Evolutionary conservation across 2,113 vertebrate genomes (phyloP).

Genomic region (Sinocyclocheilus anophthalmus): DNA sequence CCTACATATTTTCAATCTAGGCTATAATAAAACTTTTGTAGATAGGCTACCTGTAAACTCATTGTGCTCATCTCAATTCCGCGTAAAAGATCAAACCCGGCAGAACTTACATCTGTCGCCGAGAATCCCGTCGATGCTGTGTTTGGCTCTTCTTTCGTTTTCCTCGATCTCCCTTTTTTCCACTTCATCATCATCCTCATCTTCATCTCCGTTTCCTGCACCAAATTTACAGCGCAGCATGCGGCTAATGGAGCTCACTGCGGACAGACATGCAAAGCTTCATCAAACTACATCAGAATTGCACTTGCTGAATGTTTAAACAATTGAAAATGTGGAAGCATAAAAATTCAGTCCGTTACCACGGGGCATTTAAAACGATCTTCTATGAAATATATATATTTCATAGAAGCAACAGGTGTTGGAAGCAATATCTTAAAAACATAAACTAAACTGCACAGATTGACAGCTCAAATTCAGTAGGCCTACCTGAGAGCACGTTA

Average conservation of each 20-base stretch:
- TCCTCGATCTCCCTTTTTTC: slow-evolving; percentile 94
- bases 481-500: slow-evolving; percentile 92
- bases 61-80: not conserved
- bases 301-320: slow-evolving; percentile 11
- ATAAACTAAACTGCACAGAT: not conserved
- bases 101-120: slow-evolving; percentile 91
- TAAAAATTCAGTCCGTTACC: not conserved
- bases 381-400: not conserved
- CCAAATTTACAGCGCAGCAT: slow-evolving; percentile 96
- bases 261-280: not conserved
- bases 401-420: slow-evolving; percentile 25
- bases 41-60: not conserved
- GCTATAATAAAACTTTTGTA: not conserved
- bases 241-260: slow-evolving; percentile 98
- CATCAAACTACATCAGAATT: not conserved
- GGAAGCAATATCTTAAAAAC: not conserved
- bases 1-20: not conserved
- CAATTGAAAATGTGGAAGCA: not conserved
- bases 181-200: slow-evolving; percentile 93
- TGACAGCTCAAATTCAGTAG: not conserved
- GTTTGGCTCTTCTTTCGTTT: slow-evolving; percentile 90
- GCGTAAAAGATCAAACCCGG: not conserved
- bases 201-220: slow-evolving; percentile 81
- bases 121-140: slow-evolving; percentile 98
- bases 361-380: not conserved